phyloP scores from a whole-genome alignment of 2,888 invertebrate genomes.

The Oscheius onirici region DNA sequence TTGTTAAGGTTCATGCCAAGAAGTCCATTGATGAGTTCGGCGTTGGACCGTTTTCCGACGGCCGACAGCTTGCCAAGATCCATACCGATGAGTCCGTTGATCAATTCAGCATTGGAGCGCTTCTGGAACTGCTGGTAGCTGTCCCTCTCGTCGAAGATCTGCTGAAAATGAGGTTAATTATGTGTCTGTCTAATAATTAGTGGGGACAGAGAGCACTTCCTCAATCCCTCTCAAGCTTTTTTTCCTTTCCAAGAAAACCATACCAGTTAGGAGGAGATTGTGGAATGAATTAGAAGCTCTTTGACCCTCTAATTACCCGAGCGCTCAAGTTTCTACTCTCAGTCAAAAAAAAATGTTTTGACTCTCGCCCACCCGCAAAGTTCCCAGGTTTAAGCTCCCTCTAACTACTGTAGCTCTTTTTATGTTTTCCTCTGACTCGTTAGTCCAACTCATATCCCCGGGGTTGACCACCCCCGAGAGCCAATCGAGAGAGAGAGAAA shows the following conservation, averaged over 20 bases:
- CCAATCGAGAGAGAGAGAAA: conserved; percentile 7
- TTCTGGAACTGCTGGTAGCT: conserved; percentile 54
- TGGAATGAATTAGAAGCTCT: no score
- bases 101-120: conserved; percentile 67
- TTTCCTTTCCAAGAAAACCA: not conserved
- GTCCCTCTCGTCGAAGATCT: conserved; percentile 27
- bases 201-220: not conserved
- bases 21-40: conserved; percentile 70
- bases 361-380: no score
- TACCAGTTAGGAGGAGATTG: no score
- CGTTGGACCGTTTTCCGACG: conserved; percentile 69
- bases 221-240: not conserved
- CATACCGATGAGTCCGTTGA: conserved; percentile 70
- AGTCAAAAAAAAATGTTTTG: no score
- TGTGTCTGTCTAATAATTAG: not conserved
- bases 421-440: not conserved
- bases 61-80: conserved; percentile 64
- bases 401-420: no score
- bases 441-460: not conserved
- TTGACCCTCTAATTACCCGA: no score
- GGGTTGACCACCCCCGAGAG: not conserved
- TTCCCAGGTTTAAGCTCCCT: no score
- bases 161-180: conserved; percentile 2
- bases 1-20: conserved; percentile 69
- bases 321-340: no score